Evolutionary conservation across 2,888 invertebrate genomes (phyloP).

Genomic region (Hirtodrosophila duncani): DNA sequence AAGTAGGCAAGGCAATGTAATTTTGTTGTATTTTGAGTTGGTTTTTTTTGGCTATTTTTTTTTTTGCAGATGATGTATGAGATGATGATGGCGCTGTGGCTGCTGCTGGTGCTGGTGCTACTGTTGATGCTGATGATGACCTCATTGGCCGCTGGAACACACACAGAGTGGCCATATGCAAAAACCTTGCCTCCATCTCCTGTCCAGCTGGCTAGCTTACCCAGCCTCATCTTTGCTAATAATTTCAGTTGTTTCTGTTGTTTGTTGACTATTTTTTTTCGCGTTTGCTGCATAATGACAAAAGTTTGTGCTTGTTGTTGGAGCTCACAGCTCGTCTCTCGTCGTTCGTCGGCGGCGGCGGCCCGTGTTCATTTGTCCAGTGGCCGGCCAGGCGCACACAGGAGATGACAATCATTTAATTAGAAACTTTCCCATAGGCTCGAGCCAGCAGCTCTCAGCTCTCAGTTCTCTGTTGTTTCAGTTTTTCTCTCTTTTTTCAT

Average conservation of each 20-base stretch:
- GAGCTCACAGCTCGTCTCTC: conserved; percentile 24
- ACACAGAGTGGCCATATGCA: conserved; percentile 27
- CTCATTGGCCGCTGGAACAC: conserved; percentile 55
- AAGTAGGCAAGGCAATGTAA: conserved; percentile 10
- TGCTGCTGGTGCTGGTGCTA: conserved; percentile 22
- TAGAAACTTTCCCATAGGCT: conserved; percentile 78
- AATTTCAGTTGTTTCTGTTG: conserved; percentile 62
- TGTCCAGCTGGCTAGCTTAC: conserved; percentile 45
- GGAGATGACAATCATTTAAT: conserved; percentile 77
- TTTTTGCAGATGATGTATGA: conserved; percentile 61
- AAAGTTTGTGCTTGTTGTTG: conserved; percentile 57
- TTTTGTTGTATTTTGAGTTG: conserved; percentile 19
- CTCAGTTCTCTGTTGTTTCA: conserved; percentile 36
- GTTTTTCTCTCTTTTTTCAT: conserved; percentile 34
- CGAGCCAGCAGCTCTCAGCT: conserved; percentile 37
- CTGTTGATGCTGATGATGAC: conserved; percentile 46
- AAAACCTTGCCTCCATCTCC: conserved; percentile 35
- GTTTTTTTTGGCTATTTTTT: conserved; percentile 11
- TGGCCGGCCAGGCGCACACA: conserved; percentile 41
- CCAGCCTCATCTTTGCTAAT: conserved; percentile 64
- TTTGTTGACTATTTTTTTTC: conserved; percentile 35
- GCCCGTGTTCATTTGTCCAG: conserved; percentile 48
- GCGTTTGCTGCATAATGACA: conserved; percentile 69
- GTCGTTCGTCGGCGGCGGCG: conserved; percentile 45
- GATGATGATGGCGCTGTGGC: conserved; percentile 7